Percentiles rank a stretch among this genome's conserved stretches.
phyloP scores from a whole-genome alignment of 1,140 invertebrate species.

The Cyphomyrmex costatus region DNA sequence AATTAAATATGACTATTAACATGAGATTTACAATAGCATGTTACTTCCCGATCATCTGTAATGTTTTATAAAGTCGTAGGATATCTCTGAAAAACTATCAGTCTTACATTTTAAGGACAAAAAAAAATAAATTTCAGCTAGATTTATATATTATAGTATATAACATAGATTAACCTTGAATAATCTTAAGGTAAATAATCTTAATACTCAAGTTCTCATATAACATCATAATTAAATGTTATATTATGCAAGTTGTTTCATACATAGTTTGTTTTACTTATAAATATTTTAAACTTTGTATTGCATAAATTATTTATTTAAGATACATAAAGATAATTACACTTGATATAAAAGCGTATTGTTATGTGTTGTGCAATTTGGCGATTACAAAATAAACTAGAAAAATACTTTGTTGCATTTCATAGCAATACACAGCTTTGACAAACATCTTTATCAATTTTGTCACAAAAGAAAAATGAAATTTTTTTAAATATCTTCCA shows the following conservation, averaged over 20 bases:
- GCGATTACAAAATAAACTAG: neutral
- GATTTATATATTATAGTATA: neutral
- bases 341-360: constrained; percentile 41
- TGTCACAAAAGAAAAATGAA: constrained; percentile 28
- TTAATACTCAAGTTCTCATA: constrained; percentile 10
- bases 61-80: neutral
- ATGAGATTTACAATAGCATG: constrained; percentile 24
- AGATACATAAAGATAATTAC: constrained; percentile 9
- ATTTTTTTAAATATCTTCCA: constrained; percentile 42
- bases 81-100: neutral
- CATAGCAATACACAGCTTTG: neutral
- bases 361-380: constrained; percentile 64
- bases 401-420: constrained; percentile 38
- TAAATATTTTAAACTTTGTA: constrained; percentile 8
- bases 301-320: neutral
- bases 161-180: neutral
- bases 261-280: constrained; percentile 20
- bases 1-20: constrained; percentile 20
- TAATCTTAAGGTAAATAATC: neutral
- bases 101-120: constrained; percentile 10
- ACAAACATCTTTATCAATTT: constrained; percentile 13
- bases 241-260: neutral
- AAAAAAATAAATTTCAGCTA: neutral
- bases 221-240: neutral
- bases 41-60: neutral